Percentiles rank a stretch among this genome's conserved stretches.
These are phyloP conservation scores for Labeo catla DNA, from an alignment of 2,113 vertebrate genomes.

Conservation along the genomic window DNA sequence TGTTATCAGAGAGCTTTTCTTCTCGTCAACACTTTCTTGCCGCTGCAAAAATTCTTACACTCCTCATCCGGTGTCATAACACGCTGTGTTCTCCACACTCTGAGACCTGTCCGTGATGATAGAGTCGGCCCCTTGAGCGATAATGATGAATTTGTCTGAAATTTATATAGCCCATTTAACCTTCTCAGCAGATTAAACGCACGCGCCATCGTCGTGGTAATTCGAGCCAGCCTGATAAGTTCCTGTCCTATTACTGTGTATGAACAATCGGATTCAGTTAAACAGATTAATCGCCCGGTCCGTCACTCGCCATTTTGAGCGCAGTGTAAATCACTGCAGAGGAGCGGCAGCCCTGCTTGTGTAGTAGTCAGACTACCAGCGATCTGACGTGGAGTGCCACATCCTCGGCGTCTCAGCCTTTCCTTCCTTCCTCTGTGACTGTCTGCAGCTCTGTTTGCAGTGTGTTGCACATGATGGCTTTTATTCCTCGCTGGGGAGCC, in stretches of 20 bases:
- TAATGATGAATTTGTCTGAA: slow-evolving; percentile 47
- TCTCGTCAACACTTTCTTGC: neutral
- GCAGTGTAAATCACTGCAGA: slow-evolving; percentile 50
- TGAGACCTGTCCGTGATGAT: slow-evolving; percentile 27
- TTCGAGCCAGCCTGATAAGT: slow-evolving; percentile 52
- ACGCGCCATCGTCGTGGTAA: slow-evolving; percentile 36
- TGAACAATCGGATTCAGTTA: slow-evolving; percentile 60
- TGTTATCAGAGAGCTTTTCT: neutral
- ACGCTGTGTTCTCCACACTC: neutral
- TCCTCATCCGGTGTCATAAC: slow-evolving; percentile 21
- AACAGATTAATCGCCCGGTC: slow-evolving; percentile 55
- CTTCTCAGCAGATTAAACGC: slow-evolving; percentile 49
- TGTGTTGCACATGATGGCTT: slow-evolving; percentile 50
- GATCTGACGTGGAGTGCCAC: slow-evolving; percentile 3
- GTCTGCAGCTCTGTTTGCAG: slow-evolving; percentile 41
- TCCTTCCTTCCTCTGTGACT: slow-evolving; percentile 11
- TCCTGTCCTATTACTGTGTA: slow-evolving; percentile 56
- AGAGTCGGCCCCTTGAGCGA: slow-evolving; percentile 14
- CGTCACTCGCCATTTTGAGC: slow-evolving; percentile 54
- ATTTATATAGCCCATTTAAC: slow-evolving; percentile 53
- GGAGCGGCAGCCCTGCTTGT: slow-evolving; percentile 23
- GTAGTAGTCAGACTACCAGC: slow-evolving; percentile 17
- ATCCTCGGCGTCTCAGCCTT: slow-evolving; percentile 30
- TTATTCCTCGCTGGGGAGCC: slow-evolving; percentile 52
- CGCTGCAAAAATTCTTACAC: neutral